These are phyloP conservation scores for Magallana ariakensis DNA, from an alignment of 1,140 invertebrate species.

Conservation along the genomic window DNA sequence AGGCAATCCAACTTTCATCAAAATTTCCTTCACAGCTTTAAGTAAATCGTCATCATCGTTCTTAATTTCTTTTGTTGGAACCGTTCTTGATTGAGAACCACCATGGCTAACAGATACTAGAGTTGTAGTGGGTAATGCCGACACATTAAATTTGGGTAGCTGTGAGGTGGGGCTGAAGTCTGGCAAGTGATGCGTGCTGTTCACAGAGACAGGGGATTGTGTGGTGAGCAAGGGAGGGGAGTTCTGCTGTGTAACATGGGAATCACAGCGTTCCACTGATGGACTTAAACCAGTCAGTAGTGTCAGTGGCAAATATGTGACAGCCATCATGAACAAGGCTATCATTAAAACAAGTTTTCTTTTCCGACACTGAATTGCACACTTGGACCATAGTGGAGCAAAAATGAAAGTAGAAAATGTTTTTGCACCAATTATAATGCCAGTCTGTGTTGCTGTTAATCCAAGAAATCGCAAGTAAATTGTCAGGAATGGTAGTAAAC, in stretches of 20 bases:
- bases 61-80: constrained; percentile 1
- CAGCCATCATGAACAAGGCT: constrained; percentile 73
- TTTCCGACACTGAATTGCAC: constrained; percentile 70
- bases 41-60: neutral
- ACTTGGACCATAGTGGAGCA: constrained; percentile 75
- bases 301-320: constrained; percentile 69
- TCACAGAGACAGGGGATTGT: neutral
- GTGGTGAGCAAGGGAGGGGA: neutral
- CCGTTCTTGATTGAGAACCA: neutral
- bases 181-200: neutral
- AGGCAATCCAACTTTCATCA: neutral
- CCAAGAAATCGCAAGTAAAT: constrained; percentile 75
- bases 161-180: neutral
- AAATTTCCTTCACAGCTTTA: constrained; percentile 15
- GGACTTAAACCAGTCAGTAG: constrained; percentile 60
- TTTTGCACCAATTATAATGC: constrained; percentile 73
- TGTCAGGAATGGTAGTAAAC: constrained; percentile 76
- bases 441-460: constrained; percentile 73
- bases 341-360: constrained; percentile 71
- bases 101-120: neutral
- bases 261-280: constrained; percentile 35
- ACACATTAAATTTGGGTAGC: neutral
- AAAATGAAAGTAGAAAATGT: constrained; percentile 73
- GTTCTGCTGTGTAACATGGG: neutral
- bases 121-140: neutral